Conservation (phyloP, 2,888 invertebrate species). For the Eurois occulta region DNA sequence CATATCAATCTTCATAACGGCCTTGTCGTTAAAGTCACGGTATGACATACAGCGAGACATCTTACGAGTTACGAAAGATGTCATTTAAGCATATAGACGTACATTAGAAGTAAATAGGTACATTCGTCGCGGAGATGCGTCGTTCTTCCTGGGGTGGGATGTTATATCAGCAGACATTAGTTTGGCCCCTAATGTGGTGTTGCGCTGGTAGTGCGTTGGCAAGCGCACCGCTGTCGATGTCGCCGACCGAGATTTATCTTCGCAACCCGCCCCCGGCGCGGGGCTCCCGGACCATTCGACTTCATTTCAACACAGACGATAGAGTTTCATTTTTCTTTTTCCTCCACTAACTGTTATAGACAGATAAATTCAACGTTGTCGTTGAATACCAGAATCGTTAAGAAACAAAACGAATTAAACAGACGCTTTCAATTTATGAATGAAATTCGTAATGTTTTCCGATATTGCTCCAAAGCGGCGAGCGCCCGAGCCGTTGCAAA, state of each 20-base stretch:
- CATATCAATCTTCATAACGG: slow-evolving; percentile 39
- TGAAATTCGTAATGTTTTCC: slow-evolving; percentile 69
- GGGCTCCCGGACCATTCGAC: slow-evolving; percentile 62
- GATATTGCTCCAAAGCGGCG: slow-evolving; percentile 65
- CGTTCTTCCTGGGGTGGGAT: slow-evolving; percentile 68
- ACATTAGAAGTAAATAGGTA: slow-evolving; percentile 43
- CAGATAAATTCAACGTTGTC: slow-evolving; percentile 69
- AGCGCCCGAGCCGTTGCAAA: slow-evolving; percentile 65
- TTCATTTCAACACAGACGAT: slow-evolving; percentile 77
- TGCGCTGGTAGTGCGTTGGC: slow-evolving; percentile 76
- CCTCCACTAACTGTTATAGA: slow-evolving; percentile 72
- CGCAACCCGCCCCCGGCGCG: slow-evolving; percentile 71
- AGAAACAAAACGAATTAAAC: slow-evolving; percentile 58
- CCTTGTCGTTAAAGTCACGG: slow-evolving; percentile 17
- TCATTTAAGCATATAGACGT: slow-evolving; percentile 36
- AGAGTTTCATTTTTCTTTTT: slow-evolving; percentile 77
- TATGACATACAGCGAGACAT: slow-evolving; percentile 26
- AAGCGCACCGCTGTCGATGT: slow-evolving; percentile 79
- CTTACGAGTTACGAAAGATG: slow-evolving; percentile 13
- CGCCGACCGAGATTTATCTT: slow-evolving; percentile 80
- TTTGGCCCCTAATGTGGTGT: slow-evolving; percentile 79
- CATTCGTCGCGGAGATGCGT: slow-evolving; percentile 48
- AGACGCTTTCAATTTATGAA: slow-evolving; percentile 64
- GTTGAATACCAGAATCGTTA: slow-evolving; percentile 44
- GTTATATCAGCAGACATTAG: slow-evolving; percentile 80